Percentiles rank a stretch among this genome's conserved stretches.
Conservation (phyloP, 1,140 invertebrate species). For the Drosophila yakuba region DNA sequence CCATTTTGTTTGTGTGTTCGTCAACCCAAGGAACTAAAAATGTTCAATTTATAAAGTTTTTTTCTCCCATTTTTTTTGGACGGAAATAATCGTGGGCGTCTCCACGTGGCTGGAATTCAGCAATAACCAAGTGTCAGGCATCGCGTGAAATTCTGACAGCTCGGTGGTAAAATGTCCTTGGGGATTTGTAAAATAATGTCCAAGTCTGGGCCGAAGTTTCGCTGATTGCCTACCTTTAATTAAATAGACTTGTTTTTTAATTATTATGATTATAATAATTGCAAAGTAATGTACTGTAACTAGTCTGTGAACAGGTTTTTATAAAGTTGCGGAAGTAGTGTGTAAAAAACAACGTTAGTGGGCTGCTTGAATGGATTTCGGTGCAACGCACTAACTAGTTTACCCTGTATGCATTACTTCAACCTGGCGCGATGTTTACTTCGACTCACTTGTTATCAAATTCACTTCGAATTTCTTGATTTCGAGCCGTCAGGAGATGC, state of each 20-base stretch:
- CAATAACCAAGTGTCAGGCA: slow-evolving; percentile 29
- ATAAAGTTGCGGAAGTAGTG: neutral
- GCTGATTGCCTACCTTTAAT: slow-evolving; percentile 41
- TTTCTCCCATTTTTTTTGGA: slow-evolving; percentile 6
- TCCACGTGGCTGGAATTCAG: slow-evolving; percentile 5
- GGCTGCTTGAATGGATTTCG: no score
- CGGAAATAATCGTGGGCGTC: neutral
- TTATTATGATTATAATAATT: no score
- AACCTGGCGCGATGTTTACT: no score
- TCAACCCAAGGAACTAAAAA: slow-evolving; percentile 77
- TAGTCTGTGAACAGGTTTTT: neutral
- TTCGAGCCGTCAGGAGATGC: no score
- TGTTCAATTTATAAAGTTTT: slow-evolving; percentile 69
- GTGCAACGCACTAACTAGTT: no score
- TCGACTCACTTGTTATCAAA: no score
- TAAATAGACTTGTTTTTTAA: neutral
- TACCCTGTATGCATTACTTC: no score
- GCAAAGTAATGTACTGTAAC: neutral
- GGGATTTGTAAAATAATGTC: slow-evolving; percentile 15
- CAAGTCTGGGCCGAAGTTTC: slow-evolving; percentile 12
- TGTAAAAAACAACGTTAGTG: no score
- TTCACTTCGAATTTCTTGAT: no score
- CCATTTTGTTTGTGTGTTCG: slow-evolving; percentile 57
- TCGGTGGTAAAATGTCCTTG: slow-evolving; percentile 1
- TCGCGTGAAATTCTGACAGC: slow-evolving; percentile 26